Conservation (phyloP, 2,797 vertebrate genomes). For the Cossypha polioptera region DNA sequence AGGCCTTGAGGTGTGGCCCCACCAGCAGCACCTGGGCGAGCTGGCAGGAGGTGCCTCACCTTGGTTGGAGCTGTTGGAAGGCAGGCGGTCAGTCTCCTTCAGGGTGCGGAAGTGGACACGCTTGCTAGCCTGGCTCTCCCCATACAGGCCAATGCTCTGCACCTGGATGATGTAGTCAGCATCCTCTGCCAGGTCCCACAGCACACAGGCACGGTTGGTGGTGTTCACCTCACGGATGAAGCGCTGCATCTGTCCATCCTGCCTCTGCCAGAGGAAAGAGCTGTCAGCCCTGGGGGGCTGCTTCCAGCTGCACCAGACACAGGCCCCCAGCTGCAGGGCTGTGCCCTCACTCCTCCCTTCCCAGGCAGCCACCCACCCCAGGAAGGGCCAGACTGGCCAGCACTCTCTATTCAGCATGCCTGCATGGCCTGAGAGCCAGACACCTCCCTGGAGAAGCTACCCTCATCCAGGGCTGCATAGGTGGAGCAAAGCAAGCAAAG, state of each 20-base stretch:
- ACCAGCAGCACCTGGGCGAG: fast-evolving
- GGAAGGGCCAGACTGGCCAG: not conserved
- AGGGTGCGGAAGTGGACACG: constrained; percentile 92
- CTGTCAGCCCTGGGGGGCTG: not conserved
- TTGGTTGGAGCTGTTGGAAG: constrained; percentile 95
- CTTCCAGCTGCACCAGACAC: not conserved
- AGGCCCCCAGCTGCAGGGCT: not conserved
- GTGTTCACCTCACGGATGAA: constrained; percentile 98
- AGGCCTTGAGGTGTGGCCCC: not conserved
- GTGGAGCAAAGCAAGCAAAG: not conserved
- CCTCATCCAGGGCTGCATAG: not conserved
- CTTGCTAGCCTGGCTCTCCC: constrained; percentile 93
- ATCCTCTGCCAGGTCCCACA: constrained; percentile 96
- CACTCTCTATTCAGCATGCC: not conserved
- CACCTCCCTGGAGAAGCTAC: not conserved
- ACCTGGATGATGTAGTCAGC: constrained; percentile 95
- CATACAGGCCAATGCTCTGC: constrained; percentile 91
- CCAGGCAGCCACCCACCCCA: not conserved
- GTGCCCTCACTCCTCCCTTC: not conserved
- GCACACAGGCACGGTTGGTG: constrained; percentile 91
- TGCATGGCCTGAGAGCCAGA: not conserved
- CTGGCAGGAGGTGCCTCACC: constrained; percentile 73
- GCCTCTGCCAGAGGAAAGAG: constrained; percentile 77
- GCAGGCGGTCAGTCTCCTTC: constrained; percentile 90
- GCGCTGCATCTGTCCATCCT: constrained; percentile 92